Base-by-base conservation (phyloP, 1,140 invertebrate species). In the Anthonomus grandis region DNA sequence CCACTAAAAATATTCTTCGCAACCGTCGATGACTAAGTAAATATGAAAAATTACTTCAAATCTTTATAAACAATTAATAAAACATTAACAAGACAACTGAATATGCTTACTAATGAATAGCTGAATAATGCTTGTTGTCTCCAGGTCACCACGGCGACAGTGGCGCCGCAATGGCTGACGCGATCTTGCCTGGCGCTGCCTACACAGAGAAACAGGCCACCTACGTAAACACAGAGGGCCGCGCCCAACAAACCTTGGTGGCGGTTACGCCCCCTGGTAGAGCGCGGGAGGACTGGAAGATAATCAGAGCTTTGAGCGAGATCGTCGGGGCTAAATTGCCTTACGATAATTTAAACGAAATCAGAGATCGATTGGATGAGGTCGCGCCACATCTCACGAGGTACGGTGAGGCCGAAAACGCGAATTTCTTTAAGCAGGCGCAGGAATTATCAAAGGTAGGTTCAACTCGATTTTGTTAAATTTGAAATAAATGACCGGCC, bases 211-310 rank as follows among this genome's bases (percentile, higher is more conserved):
- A 99, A 76, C 87, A 93, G 73, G 94, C 81, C 6, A 97, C 89
- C 12, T 99, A 95, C 76, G 93, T 97, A 0, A 99, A 99, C 75
- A 97, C 91, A 0, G 97, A 99, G 81, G 97, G 97, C 8, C 80
- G 97, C 50, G 83, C 95, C n/a, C 97, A 99, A 77, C 87, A 95
- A 78, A 95, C 94, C 1, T 78, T 88, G 36, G 79, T 85, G 3
- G 96, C 95, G 12, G 86, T 98, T n/a, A 86, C 89, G 19, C 91
- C 96, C 36, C 96, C 96, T 12, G 95, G 95, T 57, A 80, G 90
- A 75, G 95, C 94, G 1, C 82, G 95, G 53, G 91, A 94, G 63
- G 97, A 99, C 78, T 99, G 97, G 97, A 98, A 99, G 79, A 97
- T 99, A 57, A 86, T 99, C 62, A 79, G 82, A 55, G 80, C 83